Evolutionary conservation across 2,888 invertebrate species (phyloP), one percentile per base, ranked within the genome.

Genomic region (Acrobasis repandana): DNA sequence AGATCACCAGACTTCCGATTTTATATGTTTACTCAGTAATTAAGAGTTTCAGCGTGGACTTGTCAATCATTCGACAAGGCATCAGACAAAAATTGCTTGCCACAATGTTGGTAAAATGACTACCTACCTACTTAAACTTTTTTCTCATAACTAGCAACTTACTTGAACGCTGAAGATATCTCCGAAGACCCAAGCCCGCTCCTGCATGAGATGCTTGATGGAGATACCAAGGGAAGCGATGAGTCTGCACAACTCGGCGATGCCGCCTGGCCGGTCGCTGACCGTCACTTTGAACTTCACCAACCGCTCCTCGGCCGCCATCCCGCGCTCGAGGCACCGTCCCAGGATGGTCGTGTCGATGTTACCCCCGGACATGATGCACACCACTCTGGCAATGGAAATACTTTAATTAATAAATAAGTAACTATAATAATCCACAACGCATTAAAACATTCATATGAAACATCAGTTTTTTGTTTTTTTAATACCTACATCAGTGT

Each of bases 171-270:
- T 92, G 65, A 98, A 98, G 56, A 99, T 96, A 80, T 99, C 98
- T 1, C 95, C 95, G 63, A 95, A 95, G 14, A 98, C 94, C 98
- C 98, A 98, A 1, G 98, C 98, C 60, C 98, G 93, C 81, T 99
- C 98, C 82, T 99, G 98, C 87, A 97, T 96, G 63, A 99, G 98
- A 79, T 98, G 98, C 85, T 98, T 99, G 67, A 99, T 97, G 47
- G 96, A 96, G 14, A 97, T 97, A 0, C 97, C 97, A 36, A 96
- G 92, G 1, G 94, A 93, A 0, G 95, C 93, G 59, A 98, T 93
- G 48, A 96, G 86, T 74, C 94, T 94, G 77, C 97, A 97, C 6
- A 98, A 92, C 76, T 98, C 97, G 0, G 96, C 95, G 65, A 98
- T 96, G 16, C 97, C 97, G 6, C 97, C 97, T 0, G 98, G 97